phyloP scores from a whole-genome alignment of 2,888 invertebrate species.

The Dryobotodes eremita region DNA sequence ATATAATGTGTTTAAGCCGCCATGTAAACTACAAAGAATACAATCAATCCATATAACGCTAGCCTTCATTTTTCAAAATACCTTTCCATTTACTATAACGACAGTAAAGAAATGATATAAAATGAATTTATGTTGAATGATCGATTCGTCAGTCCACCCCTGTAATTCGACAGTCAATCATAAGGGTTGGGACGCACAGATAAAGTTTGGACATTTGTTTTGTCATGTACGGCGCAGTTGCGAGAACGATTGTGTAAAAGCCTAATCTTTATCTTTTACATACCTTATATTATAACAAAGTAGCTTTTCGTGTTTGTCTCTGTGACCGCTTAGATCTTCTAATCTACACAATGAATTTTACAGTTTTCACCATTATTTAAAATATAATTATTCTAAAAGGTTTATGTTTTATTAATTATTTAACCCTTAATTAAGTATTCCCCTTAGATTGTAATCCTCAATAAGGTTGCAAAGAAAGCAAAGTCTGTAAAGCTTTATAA shows the following conservation, averaged over 20 bases:
- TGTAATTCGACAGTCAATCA: constrained; percentile 57
- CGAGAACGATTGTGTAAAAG: background rate
- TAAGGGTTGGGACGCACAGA: constrained; percentile 32
- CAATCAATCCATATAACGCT: background rate
- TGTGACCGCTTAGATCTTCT: no score
- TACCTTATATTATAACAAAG: background rate
- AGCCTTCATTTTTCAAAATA: constrained; percentile 25
- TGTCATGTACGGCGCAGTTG: constrained; percentile 8
- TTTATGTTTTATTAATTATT: background rate
- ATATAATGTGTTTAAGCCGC: background rate
- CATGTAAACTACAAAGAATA: background rate
- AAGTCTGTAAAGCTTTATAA: no score
- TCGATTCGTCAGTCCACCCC: constrained; percentile 36
- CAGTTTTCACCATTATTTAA: background rate
- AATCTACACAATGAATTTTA: no score
- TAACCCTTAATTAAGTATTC: no score
- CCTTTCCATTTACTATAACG: constrained; percentile 33
- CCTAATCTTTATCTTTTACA: background rate
- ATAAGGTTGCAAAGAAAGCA: no score
- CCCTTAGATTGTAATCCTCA: no score
- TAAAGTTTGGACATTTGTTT: constrained; percentile 52
- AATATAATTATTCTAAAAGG: no score
- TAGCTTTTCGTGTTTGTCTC: no score
- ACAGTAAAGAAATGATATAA: constrained; percentile 16
- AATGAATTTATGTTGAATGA: constrained; percentile 44